Evolutionary conservation across 37 sponge, comb jelly and placozoan species (phyloP).

Genomic region (Axinella damicornis): DNA sequence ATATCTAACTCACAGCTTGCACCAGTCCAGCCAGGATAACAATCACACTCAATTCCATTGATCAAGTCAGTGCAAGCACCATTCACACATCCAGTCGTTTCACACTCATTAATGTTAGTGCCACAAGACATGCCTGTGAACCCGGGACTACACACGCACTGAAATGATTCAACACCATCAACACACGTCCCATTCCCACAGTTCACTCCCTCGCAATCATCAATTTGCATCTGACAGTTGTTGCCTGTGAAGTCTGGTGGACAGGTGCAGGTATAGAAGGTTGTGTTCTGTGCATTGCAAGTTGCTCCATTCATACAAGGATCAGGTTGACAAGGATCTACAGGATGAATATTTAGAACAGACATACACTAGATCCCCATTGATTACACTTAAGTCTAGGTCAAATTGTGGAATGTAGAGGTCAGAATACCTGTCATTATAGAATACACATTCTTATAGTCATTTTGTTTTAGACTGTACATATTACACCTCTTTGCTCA

Average conservation of each 20-base stretch:
- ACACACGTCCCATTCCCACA: conserved; percentile 22
- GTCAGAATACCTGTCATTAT: too few species aligned
- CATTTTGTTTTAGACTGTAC: too few species aligned
- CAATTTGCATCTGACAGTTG: too few species aligned
- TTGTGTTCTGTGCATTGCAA: conserved; percentile 24
- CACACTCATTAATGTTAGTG: conserved; percentile 68
- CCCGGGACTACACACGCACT: conserved; percentile 65
- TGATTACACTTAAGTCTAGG: too few species aligned
- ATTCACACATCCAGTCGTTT: conserved; percentile 45
- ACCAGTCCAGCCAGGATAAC: conserved; percentile 75
- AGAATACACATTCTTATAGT: too few species aligned
- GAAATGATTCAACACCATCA: conserved; percentile 23
- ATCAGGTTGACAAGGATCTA: conserved; percentile 14
- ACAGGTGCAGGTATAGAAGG: too few species aligned
- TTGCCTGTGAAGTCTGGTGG: too few species aligned
- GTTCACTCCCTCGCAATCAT: too few species aligned
- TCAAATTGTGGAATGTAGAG: too few species aligned
- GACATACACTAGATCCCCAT: too few species aligned
- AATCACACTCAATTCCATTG: conserved; percentile 50
- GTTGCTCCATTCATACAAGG: conserved; percentile 57
- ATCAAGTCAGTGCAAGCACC: conserved; percentile 33
- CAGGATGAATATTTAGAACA: too few species aligned
- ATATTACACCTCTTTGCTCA: too few species aligned
- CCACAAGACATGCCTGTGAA: conserved; percentile 70
- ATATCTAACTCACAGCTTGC: conserved; percentile 59